phyloP scores from a whole-genome alignment of 2,888 invertebrate species.

The Cataglyphis rosenhaueri region DNA sequence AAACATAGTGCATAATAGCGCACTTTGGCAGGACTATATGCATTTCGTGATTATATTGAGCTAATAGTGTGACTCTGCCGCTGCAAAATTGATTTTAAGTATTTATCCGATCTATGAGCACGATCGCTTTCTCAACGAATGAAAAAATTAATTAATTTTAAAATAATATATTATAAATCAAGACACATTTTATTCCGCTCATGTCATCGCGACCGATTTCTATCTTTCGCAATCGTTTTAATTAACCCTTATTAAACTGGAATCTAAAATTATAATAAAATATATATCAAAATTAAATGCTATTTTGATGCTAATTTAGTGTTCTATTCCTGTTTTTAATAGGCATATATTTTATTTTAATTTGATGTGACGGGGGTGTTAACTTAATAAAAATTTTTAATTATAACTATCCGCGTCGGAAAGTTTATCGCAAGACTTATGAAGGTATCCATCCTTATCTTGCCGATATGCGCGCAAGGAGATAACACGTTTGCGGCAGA shows the following conservation, averaged over 20 bases:
- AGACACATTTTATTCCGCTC: neutral
- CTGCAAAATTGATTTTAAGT: slow-evolving; percentile 9
- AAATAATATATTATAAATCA: neutral
- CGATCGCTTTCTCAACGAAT: neutral
- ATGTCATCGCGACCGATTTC: neutral
- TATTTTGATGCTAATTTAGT: too few relatives aligned
- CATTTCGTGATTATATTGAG: slow-evolving; percentile 5
- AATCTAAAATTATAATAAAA: too few relatives aligned
- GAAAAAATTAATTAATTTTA: neutral
- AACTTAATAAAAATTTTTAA: too few relatives aligned
- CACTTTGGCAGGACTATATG: neutral
- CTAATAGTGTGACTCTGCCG: neutral
- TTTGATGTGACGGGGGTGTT: too few relatives aligned
- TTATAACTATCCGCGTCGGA: neutral
- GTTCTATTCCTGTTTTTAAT: too few relatives aligned
- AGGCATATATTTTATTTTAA: too few relatives aligned
- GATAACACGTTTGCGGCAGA: slow-evolving; percentile 20
- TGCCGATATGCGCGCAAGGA: neutral
- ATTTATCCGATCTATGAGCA: neutral
- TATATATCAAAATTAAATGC: too few relatives aligned
- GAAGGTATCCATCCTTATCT: neutral
- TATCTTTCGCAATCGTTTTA: neutral
- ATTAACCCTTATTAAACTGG: neutral
- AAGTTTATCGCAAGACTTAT: slow-evolving; percentile 39
- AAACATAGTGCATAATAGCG: neutral